These are phyloP conservation scores for Colossoma macropomum DNA, from an alignment of 2,113 vertebrate genomes.

Conservation along the genomic window DNA sequence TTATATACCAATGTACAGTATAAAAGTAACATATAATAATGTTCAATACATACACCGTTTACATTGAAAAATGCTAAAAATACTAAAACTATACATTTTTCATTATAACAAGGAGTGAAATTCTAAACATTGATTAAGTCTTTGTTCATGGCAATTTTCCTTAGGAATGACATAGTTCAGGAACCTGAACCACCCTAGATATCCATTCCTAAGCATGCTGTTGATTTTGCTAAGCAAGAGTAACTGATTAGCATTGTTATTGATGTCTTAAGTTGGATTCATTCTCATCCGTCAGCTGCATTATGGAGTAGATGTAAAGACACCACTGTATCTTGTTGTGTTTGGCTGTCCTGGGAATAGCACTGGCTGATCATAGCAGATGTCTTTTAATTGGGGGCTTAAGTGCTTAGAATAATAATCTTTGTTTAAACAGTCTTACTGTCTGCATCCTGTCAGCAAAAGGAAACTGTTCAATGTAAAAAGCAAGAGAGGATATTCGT, in stretches of 20 bases:
- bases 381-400: slow-evolving; percentile 75
- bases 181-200: too few relatives aligned
- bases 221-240: slow-evolving; percentile 66
- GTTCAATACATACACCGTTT: too few relatives aligned
- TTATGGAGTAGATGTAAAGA: slow-evolving; percentile 67
- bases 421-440: slow-evolving; percentile 73
- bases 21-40: too few relatives aligned
- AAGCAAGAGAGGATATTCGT: slow-evolving; percentile 55
- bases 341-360: slow-evolving; percentile 70
- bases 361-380: slow-evolving; percentile 68
- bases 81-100: too few relatives aligned
- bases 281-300: slow-evolving; percentile 76
- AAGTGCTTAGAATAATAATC: slow-evolving; percentile 78
- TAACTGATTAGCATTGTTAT: slow-evolving; percentile 75
- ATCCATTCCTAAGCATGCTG: slow-evolving; percentile 1
- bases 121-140: too few relatives aligned
- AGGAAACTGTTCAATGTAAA: slow-evolving; percentile 60
- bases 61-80: too few relatives aligned
- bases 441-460: slow-evolving; percentile 66
- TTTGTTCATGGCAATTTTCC: background rate
- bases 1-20: too few relatives aligned
- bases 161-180: background rate
- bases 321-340: slow-evolving; percentile 69
- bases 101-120: too few relatives aligned
- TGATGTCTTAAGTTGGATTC: slow-evolving; percentile 68